Percentiles rank a stretch among this genome's conserved stretches.
Evolutionary conservation across 2,113 vertebrate species (phyloP).

Genomic region (Sturnus vulgaris): DNA sequence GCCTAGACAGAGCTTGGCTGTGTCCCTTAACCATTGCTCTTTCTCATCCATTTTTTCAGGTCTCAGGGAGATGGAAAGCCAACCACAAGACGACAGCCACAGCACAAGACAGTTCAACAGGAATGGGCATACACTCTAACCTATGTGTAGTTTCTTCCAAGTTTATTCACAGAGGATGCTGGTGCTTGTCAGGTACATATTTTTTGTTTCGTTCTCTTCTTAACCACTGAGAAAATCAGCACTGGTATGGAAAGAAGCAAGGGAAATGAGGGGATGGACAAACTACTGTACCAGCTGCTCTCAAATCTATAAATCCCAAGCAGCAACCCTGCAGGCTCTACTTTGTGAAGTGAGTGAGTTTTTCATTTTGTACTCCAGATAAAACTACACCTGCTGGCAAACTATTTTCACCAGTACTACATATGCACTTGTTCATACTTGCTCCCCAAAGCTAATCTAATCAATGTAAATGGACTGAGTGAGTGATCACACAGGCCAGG

Average conservation of each 20-base stretch:
- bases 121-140: background rate
- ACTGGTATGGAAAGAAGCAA: background rate
- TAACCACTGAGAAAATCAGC: background rate
- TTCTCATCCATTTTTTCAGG: background rate
- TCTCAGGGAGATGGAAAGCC: background rate
- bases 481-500: background rate
- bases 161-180: background rate
- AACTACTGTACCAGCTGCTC: background rate
- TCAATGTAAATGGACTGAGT: background rate
- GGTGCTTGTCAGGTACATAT: background rate
- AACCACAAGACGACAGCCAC: background rate
- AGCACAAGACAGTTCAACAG: fast-evolving
- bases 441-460: background rate
- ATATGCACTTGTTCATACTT: background rate
- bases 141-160: background rate
- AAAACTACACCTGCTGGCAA: background rate
- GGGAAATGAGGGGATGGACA: background rate
- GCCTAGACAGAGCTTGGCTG: background rate
- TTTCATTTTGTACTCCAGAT: background rate
- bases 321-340: background rate
- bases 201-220: background rate
- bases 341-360: background rate
- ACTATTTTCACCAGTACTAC: background rate
- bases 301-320: background rate
- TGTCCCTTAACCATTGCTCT: background rate